Base-by-base conservation (phyloP, 2,888 invertebrate genomes). In the Cinara cedri region DNA sequence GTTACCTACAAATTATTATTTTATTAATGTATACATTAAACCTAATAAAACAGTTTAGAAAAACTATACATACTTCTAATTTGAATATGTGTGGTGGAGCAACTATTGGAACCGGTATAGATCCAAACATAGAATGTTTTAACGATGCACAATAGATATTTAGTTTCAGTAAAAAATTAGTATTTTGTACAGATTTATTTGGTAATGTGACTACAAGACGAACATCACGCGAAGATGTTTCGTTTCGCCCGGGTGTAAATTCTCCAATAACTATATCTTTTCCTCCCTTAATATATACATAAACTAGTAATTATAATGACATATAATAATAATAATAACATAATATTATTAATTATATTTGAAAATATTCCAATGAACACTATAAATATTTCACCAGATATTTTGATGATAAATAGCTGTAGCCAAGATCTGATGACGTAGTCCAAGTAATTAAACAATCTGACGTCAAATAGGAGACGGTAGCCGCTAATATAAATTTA, bases 331-430 rank as follows among this genome's bases (percentile, higher is more conserved):
- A 13, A 8, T n/a, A n/a, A 21, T 4, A 6, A 21, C 44, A 8
- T 19, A 16, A 49, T 66, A 66, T n/a, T n/a, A 46, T 42, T 10
- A 55, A 21, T 42, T n/a, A n/a, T n/a, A n/a, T 24, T 14, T 16
- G 9, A 24, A 1, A 8, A 21, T 19, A 9, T 65, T 65, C 14
- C 1, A 21, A 66, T 65, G 14, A 63, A 44, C 19, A 10, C 10
- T 54, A 44, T 44, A 8, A 3, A 1, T 26, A 65, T 55, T 49
- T 70, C 60, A 78, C 78, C 78, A 78, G 34, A 4, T 62, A 14
- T 62, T 78, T 78, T 11, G 78, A 51, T 13, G 78, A 70, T 42
- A 78, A 78, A 62, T 78, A 78, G 11, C n/a, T 78, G 34, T 78
- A 70, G 13, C 78, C 78, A 14, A 60, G n/a, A 49, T 78, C 78